Conservation (phyloP, 2,797 vertebrate genomes). For the Perodicticus potto region DNA sequence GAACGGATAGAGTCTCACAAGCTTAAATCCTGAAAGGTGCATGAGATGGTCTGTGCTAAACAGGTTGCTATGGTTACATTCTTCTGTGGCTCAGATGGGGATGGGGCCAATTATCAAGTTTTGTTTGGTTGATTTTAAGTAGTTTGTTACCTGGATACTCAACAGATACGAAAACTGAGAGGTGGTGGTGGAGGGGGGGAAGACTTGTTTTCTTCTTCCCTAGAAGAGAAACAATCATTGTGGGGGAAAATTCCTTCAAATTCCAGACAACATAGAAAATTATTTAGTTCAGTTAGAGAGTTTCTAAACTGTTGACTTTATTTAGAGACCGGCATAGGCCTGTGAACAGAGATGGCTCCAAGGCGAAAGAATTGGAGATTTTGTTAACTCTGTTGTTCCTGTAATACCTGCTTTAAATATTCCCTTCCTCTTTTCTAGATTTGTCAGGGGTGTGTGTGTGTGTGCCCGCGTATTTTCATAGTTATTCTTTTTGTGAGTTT, state of each 20-base stretch:
- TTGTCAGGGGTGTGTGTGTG: background rate
- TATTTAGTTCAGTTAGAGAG: conserved; percentile 74
- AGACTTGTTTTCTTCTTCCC: conserved; percentile 84
- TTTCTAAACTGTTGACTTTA: conserved; percentile 77
- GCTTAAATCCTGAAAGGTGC: conserved; percentile 88
- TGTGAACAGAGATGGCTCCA: conserved; percentile 65
- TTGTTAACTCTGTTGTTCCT: conserved; percentile 70
- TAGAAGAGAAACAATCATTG: conserved; percentile 83
- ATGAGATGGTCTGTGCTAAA: conserved; percentile 85
- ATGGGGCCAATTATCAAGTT: conserved; percentile 90
- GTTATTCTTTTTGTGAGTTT: conserved; percentile 59
- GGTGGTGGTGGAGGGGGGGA: no score
- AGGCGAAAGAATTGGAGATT: background rate
- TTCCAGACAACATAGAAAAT: conserved; percentile 69
- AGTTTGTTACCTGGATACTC: conserved; percentile 91
- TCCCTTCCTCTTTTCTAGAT: conserved; percentile 52
- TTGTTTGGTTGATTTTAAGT: conserved; percentile 90
- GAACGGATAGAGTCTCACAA: conserved; percentile 85
- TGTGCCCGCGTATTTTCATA: conserved; percentile 64
- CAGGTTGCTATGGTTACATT: conserved; percentile 88
- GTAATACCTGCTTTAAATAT: conserved; percentile 60
- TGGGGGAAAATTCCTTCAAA: conserved; percentile 13
- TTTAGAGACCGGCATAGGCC: conserved; percentile 50
- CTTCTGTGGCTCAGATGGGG: conserved; percentile 86
- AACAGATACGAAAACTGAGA: conserved; percentile 87